Base-by-base conservation (phyloP, 2,888 invertebrate species). In the Aspidiotus destructor region DNA sequence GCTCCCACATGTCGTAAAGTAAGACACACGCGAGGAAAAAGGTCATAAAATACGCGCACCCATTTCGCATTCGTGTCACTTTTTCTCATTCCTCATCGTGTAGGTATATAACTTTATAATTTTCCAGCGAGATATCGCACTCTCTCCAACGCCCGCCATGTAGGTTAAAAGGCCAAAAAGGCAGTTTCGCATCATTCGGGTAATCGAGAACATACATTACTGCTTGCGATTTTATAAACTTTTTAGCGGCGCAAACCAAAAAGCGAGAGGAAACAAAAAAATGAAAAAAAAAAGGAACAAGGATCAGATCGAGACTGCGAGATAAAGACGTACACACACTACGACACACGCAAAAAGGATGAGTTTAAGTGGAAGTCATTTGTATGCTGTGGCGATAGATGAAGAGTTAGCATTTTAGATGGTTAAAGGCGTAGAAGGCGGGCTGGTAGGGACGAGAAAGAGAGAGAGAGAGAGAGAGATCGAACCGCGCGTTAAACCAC, bases 341-440 rank as follows among this genome's bases (percentile, higher is more conserved):
- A 16, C 10, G 57, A 57, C 11, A 17, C 16, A 17, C n/a, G 60
- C n/a, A n/a, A 55, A 40, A 41, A 13, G 61, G 52, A 55, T 55
- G 63, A 64, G 57, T 65, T 65, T 65, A 65, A 57, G 65, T 65
- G 65, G 65, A 65, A 65, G 57, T 65, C 65, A 65, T 65, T 65
- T 57, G 65, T 65, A 65, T 57, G 65, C 65, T 57, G 42, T 65
- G 13, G 65, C 65, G 41, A 65, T 65, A 55, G 65, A 44, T 57
- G 65, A 65, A 65, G 65, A 65, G 65, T 65, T 65, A 55, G 65
- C 65, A 28, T 65, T 65, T 57, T 65, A 65, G 65, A 65, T 54
- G 65, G 63, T 28, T 54, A 13, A 54, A n/a, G 55, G 17, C 28
- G 16, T n/a, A 28, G 58, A 17, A 17, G 28, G 58, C 28, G 10